These are phyloP conservation scores for Synodontis membranacea DNA, from an alignment of 2,113 vertebrate species.

Conservation along the genomic window DNA sequence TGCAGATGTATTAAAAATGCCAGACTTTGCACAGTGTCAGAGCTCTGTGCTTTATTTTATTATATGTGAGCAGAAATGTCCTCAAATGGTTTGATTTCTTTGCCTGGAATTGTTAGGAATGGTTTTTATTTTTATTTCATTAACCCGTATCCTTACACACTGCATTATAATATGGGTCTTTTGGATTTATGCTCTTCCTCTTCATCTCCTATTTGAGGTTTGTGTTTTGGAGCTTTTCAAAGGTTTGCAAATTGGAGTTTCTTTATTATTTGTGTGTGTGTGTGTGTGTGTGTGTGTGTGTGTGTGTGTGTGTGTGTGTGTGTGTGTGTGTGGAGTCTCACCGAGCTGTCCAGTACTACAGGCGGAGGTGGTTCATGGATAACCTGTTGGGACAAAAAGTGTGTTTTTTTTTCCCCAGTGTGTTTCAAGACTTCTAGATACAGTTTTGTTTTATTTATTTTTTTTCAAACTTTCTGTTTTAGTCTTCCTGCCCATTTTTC, in stretches of 20 bases:
- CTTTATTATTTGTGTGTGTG: background rate
- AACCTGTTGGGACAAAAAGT: slow-evolving; percentile 61
- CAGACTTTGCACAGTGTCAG: background rate
- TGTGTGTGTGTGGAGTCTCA: slow-evolving; percentile 53
- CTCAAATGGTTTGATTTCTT: background rate
- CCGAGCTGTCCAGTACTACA: slow-evolving; percentile 69
- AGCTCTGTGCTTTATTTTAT: background rate
- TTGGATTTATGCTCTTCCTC: background rate
- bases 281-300: background rate
- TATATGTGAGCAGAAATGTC: background rate
- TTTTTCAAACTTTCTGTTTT: background rate
- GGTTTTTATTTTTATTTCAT: background rate
- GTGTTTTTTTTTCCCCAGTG: background rate
- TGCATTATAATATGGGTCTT: background rate
- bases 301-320: slow-evolving; percentile 14
- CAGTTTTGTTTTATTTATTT: too few relatives aligned
- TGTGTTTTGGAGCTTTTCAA: background rate
- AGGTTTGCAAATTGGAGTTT: background rate
- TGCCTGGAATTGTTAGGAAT: background rate
- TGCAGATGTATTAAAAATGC: background rate
- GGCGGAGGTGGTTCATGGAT: slow-evolving; percentile 73
- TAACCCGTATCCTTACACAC: background rate
- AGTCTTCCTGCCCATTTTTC: background rate
- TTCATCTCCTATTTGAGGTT: background rate
- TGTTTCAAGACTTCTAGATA: background rate